Evolutionary conservation across 2,797 vertebrate genomes (phyloP).

Genomic region (Rhinichthys osculus): DNA sequence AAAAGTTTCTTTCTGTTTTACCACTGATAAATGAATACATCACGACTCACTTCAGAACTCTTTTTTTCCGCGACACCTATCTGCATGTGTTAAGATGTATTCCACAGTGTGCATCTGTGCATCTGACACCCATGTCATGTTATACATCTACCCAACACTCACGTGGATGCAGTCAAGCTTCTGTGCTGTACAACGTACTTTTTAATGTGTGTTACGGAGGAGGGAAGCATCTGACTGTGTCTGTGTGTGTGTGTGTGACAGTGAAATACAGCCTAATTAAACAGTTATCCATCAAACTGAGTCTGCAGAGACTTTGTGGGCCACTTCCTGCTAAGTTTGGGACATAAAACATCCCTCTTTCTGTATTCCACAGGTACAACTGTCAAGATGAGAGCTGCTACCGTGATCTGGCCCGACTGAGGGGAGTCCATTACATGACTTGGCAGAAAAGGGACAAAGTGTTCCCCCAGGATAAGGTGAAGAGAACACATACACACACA

Average conservation of each 20-base stretch:
- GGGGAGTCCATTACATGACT: slow-evolving; percentile 92
- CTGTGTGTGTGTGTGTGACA: slow-evolving; percentile 52
- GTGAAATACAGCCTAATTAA: slow-evolving; percentile 76
- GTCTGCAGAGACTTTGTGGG: slow-evolving; percentile 50
- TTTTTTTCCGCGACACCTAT: background rate
- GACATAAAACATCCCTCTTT: slow-evolving; percentile 72
- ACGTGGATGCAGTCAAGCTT: slow-evolving; percentile 18
- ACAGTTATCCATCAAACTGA: slow-evolving; percentile 70
- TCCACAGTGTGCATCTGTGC: slow-evolving; percentile 17
- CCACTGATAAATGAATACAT: slow-evolving; percentile 14
- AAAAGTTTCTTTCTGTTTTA: background rate
- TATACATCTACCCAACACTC: background rate
- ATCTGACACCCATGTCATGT: slow-evolving; percentile 31
- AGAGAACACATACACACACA: slow-evolving; percentile 29
- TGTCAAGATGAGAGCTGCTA: slow-evolving; percentile 98
- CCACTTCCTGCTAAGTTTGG: slow-evolving; percentile 43
- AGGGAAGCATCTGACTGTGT: slow-evolving; percentile 25
- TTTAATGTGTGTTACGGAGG: slow-evolving; percentile 24
- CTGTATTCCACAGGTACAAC: slow-evolving; percentile 87
- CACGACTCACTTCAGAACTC: background rate
- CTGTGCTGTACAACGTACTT: background rate
- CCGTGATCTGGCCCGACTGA: slow-evolving; percentile 91
- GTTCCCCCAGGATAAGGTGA: slow-evolving; percentile 93
- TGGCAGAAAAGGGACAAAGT: slow-evolving; percentile 92
- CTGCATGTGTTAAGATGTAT: background rate